These are phyloP conservation scores for Yponomeuta plumbellus DNA, from an alignment of 2,888 invertebrate genomes.

Conservation along the genomic window DNA sequence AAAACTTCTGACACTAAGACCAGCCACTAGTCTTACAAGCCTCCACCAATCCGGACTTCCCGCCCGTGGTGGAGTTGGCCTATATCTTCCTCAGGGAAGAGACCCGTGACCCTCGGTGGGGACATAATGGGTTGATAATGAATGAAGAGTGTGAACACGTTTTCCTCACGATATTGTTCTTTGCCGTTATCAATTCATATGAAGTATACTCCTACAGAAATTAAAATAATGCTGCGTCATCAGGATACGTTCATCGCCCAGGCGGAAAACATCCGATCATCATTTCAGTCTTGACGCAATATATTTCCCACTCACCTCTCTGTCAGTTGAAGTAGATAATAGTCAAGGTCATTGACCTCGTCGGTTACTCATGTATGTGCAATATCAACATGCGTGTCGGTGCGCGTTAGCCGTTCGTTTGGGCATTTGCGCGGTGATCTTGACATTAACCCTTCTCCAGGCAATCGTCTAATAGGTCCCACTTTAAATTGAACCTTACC, in stretches of 20 bases:
- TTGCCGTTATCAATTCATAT: too few relatives aligned
- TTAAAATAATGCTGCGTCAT: neutral
- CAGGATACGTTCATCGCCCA: neutral
- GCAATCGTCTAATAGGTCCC: too few relatives aligned
- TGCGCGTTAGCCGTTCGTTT: neutral
- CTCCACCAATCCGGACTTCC: too few relatives aligned
- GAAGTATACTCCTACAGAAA: neutral
- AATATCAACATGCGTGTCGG: neutral
- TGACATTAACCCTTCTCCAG: neutral
- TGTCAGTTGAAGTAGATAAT: neutral
- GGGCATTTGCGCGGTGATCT: neutral
- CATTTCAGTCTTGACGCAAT: neutral
- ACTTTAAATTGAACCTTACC: too few relatives aligned
- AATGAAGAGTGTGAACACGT: too few relatives aligned
- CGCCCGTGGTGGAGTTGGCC: too few relatives aligned
- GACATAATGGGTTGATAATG: too few relatives aligned
- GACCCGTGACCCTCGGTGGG: too few relatives aligned
- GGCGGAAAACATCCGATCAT: neutral
- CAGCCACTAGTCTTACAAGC: too few relatives aligned
- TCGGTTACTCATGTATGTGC: neutral
- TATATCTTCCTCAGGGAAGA: too few relatives aligned
- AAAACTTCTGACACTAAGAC: too few relatives aligned
- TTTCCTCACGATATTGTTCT: too few relatives aligned
- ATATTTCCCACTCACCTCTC: neutral
- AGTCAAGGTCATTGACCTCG: neutral